These are phyloP conservation scores for Odocoileus virginianus DNA, from an alignment of 2,113 vertebrate species.

Conservation along the genomic window DNA sequence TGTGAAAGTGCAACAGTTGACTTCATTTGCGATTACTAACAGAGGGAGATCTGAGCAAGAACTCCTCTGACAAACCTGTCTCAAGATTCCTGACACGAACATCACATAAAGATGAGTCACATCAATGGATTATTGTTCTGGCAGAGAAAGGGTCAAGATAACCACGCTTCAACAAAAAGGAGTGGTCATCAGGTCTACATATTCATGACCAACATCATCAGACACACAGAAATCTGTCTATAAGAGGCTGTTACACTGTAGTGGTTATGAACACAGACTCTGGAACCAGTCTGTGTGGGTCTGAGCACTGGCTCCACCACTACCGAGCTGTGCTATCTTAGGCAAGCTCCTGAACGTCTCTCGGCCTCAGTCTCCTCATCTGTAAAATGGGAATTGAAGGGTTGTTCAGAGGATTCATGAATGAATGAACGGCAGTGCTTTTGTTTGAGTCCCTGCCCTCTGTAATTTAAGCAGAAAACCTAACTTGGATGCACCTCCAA, in stretches of 20 bases:
- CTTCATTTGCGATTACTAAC: background rate
- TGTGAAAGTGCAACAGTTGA: background rate
- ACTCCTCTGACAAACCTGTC: background rate
- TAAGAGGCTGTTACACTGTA: rapidly evolving
- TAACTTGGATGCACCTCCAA: background rate
- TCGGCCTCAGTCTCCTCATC: background rate
- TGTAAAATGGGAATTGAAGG: background rate
- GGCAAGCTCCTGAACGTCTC: background rate
- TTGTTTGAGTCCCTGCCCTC: background rate
- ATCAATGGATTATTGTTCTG: background rate
- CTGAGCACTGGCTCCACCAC: background rate
- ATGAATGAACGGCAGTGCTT: background rate
- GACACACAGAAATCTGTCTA: background rate
- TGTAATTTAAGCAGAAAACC: background rate
- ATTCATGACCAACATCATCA: background rate
- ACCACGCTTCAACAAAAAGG: background rate
- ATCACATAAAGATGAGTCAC: background rate
- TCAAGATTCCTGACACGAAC: background rate
- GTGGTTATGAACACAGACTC: background rate
- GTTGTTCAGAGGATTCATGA: background rate
- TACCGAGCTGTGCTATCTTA: background rate
- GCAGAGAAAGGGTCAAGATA: background rate
- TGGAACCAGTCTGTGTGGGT: background rate
- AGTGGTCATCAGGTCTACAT: rapidly evolving
- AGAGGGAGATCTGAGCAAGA: background rate